phyloP scores from a whole-genome alignment of 2,888 invertebrate species.

The Tipula confusa region DNA sequence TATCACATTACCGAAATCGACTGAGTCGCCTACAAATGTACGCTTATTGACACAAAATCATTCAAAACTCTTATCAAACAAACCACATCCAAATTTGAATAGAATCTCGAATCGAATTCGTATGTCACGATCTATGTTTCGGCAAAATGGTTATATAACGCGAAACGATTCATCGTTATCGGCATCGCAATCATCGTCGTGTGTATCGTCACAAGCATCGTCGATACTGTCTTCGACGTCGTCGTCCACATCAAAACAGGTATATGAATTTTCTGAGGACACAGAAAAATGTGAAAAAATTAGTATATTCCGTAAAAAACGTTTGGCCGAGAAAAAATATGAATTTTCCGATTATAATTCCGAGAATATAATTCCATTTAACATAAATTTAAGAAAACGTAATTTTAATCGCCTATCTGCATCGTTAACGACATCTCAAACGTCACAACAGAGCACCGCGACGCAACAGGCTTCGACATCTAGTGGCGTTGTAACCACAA shows the following conservation, averaged over 20 bases:
- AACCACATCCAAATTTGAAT: neutral
- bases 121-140: neutral
- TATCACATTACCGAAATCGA: conserved; percentile 48
- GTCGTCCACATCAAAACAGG: conserved; percentile 50
- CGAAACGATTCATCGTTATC: neutral
- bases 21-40: conserved; percentile 4
- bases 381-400: conserved; percentile 39
- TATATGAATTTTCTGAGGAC: conserved; percentile 82
- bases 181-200: neutral
- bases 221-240: neutral
- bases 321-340: conserved; percentile 86
- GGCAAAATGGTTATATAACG: neutral
- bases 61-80: neutral
- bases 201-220: neutral
- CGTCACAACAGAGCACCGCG: conserved; percentile 32
- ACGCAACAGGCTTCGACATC: conserved; percentile 34
- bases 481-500: neutral
- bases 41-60: neutral
- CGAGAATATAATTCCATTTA: conserved; percentile 57
- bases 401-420: conserved; percentile 38
- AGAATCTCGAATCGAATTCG: neutral
- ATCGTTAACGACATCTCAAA: conserved; percentile 21
- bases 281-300: conserved; percentile 79
- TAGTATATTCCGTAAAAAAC: conserved; percentile 77
- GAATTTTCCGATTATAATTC: conserved; percentile 80